Conservation (phyloP, 92 coral and sea anemone species). For the Meandrina meandrites region DNA sequence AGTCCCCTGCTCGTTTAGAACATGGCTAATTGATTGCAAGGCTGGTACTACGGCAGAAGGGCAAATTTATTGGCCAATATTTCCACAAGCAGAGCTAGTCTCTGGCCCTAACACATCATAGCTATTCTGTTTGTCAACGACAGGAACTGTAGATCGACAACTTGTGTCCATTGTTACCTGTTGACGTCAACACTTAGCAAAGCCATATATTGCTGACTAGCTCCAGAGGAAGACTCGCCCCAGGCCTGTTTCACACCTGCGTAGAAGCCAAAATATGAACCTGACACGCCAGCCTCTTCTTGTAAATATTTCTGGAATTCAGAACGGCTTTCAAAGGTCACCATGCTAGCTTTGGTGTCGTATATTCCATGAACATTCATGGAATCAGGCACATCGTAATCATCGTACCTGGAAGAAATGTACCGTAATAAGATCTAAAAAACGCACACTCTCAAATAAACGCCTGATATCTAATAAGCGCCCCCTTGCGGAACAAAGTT, state of each 20-base stretch:
- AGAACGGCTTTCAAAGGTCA: conserved; percentile 22
- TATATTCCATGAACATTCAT: conserved; percentile 51
- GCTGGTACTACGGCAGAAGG: too few relatives aligned
- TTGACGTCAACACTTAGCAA: conserved; percentile 47
- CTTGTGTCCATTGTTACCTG: conserved; percentile 38
- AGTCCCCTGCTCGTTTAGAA: too few relatives aligned
- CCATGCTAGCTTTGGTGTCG: conserved; percentile 47
- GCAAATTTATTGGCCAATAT: too few relatives aligned
- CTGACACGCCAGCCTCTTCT: conserved; percentile 47
- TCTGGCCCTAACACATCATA: too few relatives aligned
- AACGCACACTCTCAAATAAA: too few relatives aligned
- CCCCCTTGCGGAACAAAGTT: too few relatives aligned
- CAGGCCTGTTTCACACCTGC: conserved; percentile 47
- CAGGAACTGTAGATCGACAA: too few relatives aligned
- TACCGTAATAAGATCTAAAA: too few relatives aligned
- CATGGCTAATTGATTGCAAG: too few relatives aligned
- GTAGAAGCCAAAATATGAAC: conserved; percentile 51
- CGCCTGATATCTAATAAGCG: too few relatives aligned
- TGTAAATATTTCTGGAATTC: conserved; percentile 52
- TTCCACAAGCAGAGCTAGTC: too few relatives aligned
- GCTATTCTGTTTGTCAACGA: too few relatives aligned
- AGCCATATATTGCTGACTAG: conserved; percentile 28
- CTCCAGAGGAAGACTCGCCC: conserved; percentile 28
- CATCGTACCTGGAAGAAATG: conserved; percentile 43
- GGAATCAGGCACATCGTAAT: conserved; percentile 6